These are phyloP conservation scores for Sebastes iracundus DNA, from an alignment of 2,797 vertebrate genomes.

Conservation along the genomic window DNA sequence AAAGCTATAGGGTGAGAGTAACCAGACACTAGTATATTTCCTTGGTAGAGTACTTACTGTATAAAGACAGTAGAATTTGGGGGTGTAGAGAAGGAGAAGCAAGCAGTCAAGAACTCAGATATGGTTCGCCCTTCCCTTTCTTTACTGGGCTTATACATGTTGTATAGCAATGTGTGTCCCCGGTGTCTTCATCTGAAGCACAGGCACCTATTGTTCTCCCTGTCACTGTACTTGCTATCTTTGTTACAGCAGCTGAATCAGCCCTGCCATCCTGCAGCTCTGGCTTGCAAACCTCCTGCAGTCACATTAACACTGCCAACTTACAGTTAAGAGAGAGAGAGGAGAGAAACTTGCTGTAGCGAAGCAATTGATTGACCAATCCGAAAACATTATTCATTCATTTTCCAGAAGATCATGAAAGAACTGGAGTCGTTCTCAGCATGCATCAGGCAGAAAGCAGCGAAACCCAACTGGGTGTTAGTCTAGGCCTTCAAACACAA, in stretches of 20 bases:
- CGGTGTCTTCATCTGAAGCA: not conserved
- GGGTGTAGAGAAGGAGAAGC: not conserved
- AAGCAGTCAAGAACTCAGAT: not conserved
- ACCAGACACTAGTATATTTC: not conserved
- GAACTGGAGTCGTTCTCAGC: not conserved
- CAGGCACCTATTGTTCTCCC: conserved; percentile 17
- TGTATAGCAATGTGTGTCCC: conserved; percentile 3
- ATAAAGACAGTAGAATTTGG: not conserved
- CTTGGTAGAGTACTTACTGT: not conserved
- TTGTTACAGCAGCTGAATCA: conserved; percentile 43
- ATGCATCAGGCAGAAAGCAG: not conserved
- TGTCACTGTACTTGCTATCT: conserved; percentile 20
- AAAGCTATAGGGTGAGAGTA: not conserved
- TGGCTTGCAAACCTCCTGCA: not conserved
- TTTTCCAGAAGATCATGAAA: not conserved
- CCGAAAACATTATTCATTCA: not conserved
- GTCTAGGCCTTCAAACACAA: not conserved
- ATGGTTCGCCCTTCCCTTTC: not conserved
- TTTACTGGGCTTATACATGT: not conserved
- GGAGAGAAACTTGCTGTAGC: not conserved
- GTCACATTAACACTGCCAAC: conserved; percentile 4
- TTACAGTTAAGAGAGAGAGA: not conserved
- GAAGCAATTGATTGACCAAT: not conserved
- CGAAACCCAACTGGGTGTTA: not conserved
- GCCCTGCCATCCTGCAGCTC: conserved; percentile 7